phyloP scores from a whole-genome alignment of 2,797 vertebrate species.

The Acipenser transmontanus region DNA sequence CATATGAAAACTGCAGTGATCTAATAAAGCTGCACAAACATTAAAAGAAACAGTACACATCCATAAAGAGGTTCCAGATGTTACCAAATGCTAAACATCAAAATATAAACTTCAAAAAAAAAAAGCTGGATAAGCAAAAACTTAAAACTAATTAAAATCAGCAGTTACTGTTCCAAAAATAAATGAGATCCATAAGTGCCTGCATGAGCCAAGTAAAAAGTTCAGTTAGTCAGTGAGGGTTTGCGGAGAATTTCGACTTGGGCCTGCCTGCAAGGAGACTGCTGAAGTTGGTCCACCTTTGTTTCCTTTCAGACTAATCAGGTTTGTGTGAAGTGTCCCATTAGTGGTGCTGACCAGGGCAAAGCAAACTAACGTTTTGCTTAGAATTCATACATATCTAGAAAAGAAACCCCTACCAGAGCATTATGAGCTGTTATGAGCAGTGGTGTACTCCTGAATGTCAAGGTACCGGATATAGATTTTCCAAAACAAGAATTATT shows the following conservation, averaged over 20 bases:
- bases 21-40: conserved; percentile 58
- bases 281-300: conserved; percentile 28
- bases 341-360: too few species aligned
- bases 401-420: too few species aligned
- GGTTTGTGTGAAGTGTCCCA: too few species aligned
- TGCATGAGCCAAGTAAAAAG: conserved; percentile 60
- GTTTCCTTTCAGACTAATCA: conserved; percentile 30
- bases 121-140: conserved; percentile 51
- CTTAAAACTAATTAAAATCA: conserved; percentile 70
- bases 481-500: too few species aligned
- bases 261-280: conserved; percentile 27
- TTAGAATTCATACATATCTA: too few species aligned
- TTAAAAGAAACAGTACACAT: conserved; percentile 57
- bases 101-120: conserved; percentile 54
- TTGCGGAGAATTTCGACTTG: conserved; percentile 58
- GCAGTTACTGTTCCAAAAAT: conserved; percentile 59
- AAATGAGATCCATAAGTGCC: conserved; percentile 76
- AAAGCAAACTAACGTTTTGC: too few species aligned
- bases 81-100: conserved; percentile 62
- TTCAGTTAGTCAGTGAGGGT: conserved; percentile 49
- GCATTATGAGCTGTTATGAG: too few species aligned
- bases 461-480: too few species aligned
- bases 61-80: conserved; percentile 64
- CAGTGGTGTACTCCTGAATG: too few species aligned
- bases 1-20: conserved; percentile 49